Conservation (phyloP, 2,888 invertebrate species). For the Eupeodes luniger region DNA sequence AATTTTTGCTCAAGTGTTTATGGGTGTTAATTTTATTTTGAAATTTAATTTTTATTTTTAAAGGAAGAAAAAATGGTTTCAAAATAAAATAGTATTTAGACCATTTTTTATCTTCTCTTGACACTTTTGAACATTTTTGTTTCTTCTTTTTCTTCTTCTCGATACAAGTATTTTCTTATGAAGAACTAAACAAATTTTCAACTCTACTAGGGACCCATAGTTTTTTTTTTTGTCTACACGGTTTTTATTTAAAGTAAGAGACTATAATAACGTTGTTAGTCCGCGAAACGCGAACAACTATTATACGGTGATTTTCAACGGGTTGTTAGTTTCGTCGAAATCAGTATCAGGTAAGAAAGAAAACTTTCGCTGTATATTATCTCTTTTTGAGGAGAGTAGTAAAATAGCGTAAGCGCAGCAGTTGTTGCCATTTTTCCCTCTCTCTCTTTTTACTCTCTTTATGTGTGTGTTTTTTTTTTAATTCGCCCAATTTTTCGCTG, state of each 20-base stretch:
- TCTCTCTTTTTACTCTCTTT: background rate
- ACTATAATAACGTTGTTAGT: constrained; percentile 61
- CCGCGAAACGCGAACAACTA: constrained; percentile 75
- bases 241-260: constrained; percentile 13
- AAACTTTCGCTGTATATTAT: constrained; percentile 55
- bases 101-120: constrained; percentile 66
- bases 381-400: constrained; percentile 40
- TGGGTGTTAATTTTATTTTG: background rate
- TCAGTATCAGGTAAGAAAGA: constrained; percentile 54
- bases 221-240: constrained; percentile 6
- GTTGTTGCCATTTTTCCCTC: constrained; percentile 3
- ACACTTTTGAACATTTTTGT: constrained; percentile 68
- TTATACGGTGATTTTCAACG: constrained; percentile 55
- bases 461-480: background rate
- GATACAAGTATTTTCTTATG: constrained; percentile 11
- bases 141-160: constrained; percentile 25
- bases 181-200: background rate
- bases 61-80: constrained; percentile 34
- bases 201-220: constrained; percentile 44
- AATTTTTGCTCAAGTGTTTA: background rate
- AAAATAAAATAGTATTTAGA: constrained; percentile 49
- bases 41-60: background rate
- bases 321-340: constrained; percentile 50
- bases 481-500: constrained; percentile 29
- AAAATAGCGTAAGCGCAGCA: constrained; percentile 12